phyloP scores from a whole-genome alignment of 2,888 invertebrate genomes.

The Orthosia gothica region DNA sequence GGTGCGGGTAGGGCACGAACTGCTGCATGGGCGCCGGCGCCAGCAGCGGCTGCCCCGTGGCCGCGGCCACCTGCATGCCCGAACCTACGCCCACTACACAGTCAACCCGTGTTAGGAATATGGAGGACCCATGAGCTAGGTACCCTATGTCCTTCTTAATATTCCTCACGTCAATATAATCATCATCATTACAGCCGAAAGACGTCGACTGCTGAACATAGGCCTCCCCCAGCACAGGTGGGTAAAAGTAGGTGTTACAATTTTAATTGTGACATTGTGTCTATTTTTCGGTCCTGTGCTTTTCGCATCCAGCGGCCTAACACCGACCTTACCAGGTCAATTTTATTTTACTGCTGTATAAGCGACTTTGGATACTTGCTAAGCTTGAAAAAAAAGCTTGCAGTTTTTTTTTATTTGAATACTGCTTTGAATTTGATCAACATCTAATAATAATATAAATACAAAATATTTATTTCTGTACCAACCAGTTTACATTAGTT shows the following conservation, averaged over 20 bases:
- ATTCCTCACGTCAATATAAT: no score
- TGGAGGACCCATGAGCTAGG: neutral
- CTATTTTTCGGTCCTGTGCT: no score
- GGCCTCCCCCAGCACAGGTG: no score
- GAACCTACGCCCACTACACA: conserved; percentile 79
- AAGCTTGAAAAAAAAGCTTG: neutral
- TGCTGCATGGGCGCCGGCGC: conserved; percentile 95
- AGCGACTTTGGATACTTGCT: neutral
- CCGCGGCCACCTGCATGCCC: conserved; percentile 96
- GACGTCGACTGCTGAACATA: no score
- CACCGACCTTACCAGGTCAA: neutral
- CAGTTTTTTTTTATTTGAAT: neutral
- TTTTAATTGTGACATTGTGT: no score
- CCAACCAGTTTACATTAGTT: no score
- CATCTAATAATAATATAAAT: no score
- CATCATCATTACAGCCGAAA: no score
- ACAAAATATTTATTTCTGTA: no score
- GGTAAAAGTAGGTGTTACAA: no score
- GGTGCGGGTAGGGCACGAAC: conserved; percentile 93
- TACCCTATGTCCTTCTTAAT: neutral
- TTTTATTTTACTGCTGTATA: neutral
- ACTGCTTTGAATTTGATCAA: no score
- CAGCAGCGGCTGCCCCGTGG: conserved; percentile 96
- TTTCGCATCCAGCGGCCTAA: no score
- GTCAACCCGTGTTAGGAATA: conserved; percentile 29